These are phyloP conservation scores for Geotrupes spiniger DNA, from an alignment of 2,888 invertebrate species.

Conservation along the genomic window DNA sequence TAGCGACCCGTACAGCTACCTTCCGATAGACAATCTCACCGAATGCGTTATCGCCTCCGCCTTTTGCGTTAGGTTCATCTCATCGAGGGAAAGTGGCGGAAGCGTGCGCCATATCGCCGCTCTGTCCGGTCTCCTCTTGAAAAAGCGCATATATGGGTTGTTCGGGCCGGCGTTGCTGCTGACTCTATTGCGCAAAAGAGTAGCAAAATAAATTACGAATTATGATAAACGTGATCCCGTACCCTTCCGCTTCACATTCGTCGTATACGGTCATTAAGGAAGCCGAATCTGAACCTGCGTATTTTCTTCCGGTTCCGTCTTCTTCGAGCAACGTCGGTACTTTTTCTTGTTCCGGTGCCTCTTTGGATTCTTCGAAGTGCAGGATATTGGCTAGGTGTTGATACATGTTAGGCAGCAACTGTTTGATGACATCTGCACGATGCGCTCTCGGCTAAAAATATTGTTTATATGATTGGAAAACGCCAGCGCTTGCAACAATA, in stretches of 20 bases:
- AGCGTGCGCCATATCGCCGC: constrained; percentile 45
- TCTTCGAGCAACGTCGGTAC: too few species aligned
- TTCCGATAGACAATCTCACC: constrained; percentile 26
- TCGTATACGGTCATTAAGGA: not conserved
- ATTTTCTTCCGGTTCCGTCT: too few species aligned
- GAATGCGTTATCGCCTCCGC: constrained; percentile 42
- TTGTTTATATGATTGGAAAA: constrained; percentile 3
- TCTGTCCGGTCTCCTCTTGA: constrained; percentile 39
- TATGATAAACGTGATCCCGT: too few species aligned
- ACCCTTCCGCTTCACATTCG: not conserved
- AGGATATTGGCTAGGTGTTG: too few species aligned
- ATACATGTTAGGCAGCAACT: constrained; percentile 18
- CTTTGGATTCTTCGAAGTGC: too few species aligned
- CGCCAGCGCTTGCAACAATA: too few species aligned
- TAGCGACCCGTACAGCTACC: not conserved
- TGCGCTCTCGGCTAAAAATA: constrained; percentile 14
- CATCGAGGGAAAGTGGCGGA: constrained; percentile 41
- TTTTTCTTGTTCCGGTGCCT: too few species aligned
- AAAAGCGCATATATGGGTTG: constrained; percentile 44
- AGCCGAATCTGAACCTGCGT: too few species aligned
- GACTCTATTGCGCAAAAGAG: too few species aligned
- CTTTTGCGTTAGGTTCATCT: constrained; percentile 44
- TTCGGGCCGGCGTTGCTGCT: constrained; percentile 24
- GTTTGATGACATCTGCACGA: constrained; percentile 14
- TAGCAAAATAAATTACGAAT: too few species aligned